Conservation (phyloP, 53 echinoderm and acorn worm species). For the Echinarachnius parma region DNA sequence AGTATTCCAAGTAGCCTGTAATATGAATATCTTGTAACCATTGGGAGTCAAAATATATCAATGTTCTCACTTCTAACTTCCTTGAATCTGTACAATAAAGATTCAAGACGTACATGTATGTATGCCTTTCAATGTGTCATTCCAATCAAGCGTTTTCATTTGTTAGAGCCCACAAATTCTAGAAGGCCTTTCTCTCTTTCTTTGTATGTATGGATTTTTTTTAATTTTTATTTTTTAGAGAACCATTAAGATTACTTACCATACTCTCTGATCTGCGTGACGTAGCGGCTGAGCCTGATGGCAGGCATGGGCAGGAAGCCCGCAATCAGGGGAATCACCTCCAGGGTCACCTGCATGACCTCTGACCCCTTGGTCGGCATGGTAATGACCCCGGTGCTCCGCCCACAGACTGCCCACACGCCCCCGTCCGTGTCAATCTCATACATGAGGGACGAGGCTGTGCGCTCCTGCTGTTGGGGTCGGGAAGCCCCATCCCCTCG, state of each 20-base stretch:
- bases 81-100: no score
- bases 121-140: no score
- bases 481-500: slow-evolving; percentile 1
- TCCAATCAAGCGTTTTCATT: not conserved
- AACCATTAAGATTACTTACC: no score
- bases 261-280: no score
- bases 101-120: no score
- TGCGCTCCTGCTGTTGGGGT: slow-evolving; percentile 6
- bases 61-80: no score
- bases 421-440: slow-evolving; percentile 77
- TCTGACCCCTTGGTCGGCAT: slow-evolving; percentile 53
- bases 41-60: no score
- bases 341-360: slow-evolving; percentile 64
- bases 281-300: slow-evolving; percentile 80
- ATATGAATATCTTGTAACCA: no score
- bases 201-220: no score
- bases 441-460: slow-evolving; percentile 62
- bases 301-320: slow-evolving; percentile 83
- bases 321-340: slow-evolving; percentile 83
- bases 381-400: slow-evolving; percentile 75
- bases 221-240: no score
- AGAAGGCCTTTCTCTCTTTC: not conserved
- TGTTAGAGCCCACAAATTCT: not conserved
- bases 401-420: slow-evolving; percentile 95
- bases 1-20: no score